A percentile compares a stretch with the other conserved stretches of the same genome.
Evolutionary conservation across 2,888 invertebrate species (phyloP).

Genomic region (Cataglyphis altisquamis): DNA sequence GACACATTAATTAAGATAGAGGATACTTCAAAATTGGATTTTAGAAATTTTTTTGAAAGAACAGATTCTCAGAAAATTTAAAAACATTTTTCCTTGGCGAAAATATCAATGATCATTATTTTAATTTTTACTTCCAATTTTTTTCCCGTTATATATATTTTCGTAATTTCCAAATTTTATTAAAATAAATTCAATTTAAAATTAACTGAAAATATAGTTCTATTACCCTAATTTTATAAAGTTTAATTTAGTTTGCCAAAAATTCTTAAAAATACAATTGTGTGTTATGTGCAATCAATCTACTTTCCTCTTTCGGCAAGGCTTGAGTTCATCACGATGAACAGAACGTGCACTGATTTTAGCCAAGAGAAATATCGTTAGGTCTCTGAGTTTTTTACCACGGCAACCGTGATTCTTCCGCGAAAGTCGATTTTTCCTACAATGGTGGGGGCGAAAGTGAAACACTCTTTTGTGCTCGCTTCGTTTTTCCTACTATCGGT

Average conservation of each 20-base stretch:
- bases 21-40: not conserved
- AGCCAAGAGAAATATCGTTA: conserved; percentile 42
- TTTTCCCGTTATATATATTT: not conserved
- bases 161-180: not conserved
- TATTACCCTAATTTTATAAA: not conserved
- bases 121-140: no score
- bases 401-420: conserved; percentile 56
- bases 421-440: conserved; percentile 49
- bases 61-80: not conserved
- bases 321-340: not conserved
- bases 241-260: not conserved
- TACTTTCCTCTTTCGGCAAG: not conserved
- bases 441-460: conserved; percentile 80
- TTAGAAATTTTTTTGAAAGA: not conserved
- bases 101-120: not conserved
- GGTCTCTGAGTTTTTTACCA: conserved; percentile 62
- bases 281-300: not conserved
- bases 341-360: not conserved
- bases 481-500: conserved; percentile 81
- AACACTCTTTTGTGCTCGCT: conserved; percentile 80
- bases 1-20: not conserved
- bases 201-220: not conserved
- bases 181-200: not conserved
- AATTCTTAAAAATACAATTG: not conserved
- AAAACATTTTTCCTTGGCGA: not conserved